phyloP scores from a whole-genome alignment of 2,113 vertebrate genomes.

The Rhinopomastus cyanomelas region DNA sequence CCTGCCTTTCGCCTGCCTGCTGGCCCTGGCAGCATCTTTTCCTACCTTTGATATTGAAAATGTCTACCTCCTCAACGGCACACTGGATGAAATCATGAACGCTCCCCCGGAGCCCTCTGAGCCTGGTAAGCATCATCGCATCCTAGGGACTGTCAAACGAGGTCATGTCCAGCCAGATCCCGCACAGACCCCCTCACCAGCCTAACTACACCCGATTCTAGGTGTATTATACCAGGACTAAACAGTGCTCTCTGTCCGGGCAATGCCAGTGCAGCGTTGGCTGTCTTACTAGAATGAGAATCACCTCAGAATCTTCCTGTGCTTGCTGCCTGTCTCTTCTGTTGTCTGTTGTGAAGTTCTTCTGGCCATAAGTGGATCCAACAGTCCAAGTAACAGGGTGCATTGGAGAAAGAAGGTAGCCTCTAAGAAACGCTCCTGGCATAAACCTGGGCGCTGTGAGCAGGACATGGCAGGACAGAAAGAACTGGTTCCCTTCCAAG shows the following conservation, averaged over 20 bases:
- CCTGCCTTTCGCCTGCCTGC: constrained; percentile 19
- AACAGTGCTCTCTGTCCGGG: not conserved
- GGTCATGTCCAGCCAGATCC: not conserved
- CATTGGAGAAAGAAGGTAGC: not conserved
- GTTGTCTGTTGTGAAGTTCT: not conserved
- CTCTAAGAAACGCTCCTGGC: not conserved
- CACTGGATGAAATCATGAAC: constrained; percentile 19
- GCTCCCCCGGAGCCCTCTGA: not conserved
- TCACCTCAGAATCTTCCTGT: not conserved
- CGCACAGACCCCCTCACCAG: not conserved
- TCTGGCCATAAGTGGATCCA: not conserved
- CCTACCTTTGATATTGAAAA: constrained; percentile 35
- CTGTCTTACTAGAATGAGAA: not conserved
- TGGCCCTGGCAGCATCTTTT: constrained; percentile 12
- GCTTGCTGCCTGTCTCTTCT: not conserved
- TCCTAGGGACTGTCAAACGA: not conserved
- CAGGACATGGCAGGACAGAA: not conserved
- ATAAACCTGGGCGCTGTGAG: not conserved
- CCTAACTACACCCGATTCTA: not conserved
- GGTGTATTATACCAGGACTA: not conserved
- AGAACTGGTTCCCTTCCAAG: not conserved
- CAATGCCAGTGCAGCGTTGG: not conserved
- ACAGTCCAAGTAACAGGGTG: not conserved
- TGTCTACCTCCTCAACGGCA: constrained; percentile 46
- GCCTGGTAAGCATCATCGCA: not conserved